Conservation (phyloP, 2,797 vertebrate genomes). For the Kryptopterus vitreolus region DNA sequence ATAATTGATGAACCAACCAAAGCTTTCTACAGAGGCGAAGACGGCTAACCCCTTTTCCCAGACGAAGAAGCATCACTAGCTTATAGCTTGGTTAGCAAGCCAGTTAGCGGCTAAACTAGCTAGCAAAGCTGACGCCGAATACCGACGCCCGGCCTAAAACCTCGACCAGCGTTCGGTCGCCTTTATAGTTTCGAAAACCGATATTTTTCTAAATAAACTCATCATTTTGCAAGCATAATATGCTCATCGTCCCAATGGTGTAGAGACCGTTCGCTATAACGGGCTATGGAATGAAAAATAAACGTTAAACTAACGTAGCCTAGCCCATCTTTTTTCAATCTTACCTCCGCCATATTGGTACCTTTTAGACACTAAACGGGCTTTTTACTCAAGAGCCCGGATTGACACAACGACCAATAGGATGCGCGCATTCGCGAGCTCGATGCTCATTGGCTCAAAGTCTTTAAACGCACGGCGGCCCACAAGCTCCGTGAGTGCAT, state of each 20-base stretch:
- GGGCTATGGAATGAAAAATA: slow-evolving; percentile 11
- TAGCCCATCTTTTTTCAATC: slow-evolving; percentile 72
- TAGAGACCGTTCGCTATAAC: not conserved
- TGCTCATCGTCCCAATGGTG: slow-evolving; percentile 3
- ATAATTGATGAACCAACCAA: not conserved
- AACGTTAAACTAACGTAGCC: slow-evolving; percentile 58
- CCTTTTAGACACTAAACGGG: slow-evolving; percentile 73
- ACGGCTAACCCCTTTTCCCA: slow-evolving; percentile 18
- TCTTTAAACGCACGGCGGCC: slow-evolving; percentile 16
- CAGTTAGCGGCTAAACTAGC: slow-evolving; percentile 3
- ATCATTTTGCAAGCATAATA: slow-evolving; percentile 28
- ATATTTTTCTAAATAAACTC: slow-evolving; percentile 5
- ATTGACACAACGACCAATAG: slow-evolving; percentile 66
- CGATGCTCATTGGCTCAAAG: slow-evolving; percentile 35
- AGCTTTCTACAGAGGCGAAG: not conserved
- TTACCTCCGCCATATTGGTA: slow-evolving; percentile 90
- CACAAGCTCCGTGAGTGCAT: not conserved
- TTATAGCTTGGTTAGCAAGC: not conserved
- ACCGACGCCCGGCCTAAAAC: slow-evolving; percentile 50
- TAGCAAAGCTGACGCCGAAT: slow-evolving; percentile 41
- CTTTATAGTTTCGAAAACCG: slow-evolving; percentile 45
- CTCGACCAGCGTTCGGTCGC: slow-evolving; percentile 43
- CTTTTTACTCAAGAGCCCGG: slow-evolving; percentile 77
- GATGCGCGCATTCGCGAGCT: slow-evolving; percentile 3
- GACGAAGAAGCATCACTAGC: not conserved